phyloP scores from a whole-genome alignment of 1,140 invertebrate species.

The Cydia pomonella region DNA sequence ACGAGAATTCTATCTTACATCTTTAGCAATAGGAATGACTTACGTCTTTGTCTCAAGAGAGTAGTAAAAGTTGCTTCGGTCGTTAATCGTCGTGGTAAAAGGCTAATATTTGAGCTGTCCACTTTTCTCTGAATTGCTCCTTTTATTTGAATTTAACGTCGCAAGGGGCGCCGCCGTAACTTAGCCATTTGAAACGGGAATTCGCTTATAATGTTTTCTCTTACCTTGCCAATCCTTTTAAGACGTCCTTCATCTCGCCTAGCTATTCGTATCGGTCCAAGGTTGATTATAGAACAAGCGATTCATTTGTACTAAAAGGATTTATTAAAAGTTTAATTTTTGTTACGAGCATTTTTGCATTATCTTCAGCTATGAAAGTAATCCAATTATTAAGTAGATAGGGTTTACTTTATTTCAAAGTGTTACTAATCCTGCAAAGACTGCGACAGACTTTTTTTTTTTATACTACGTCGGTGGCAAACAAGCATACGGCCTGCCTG shows the following conservation, averaged over 20 bases:
- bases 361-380: too few species aligned
- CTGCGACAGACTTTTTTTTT: too few species aligned
- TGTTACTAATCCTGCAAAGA: too few species aligned
- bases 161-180: slow-evolving; percentile 9
- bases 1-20: neutral
- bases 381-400: too few species aligned
- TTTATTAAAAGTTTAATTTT: neutral
- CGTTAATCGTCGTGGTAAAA: slow-evolving; percentile 32
- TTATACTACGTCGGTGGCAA: too few species aligned
- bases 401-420: too few species aligned
- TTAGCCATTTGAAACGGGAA: slow-evolving; percentile 9
- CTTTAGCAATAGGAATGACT: slow-evolving; percentile 13
- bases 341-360: neutral
- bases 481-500: too few species aligned
- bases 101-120: slow-evolving; percentile 33
- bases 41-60: slow-evolving; percentile 19
- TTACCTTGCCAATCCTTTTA: slow-evolving; percentile 16
- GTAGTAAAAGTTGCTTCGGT: slow-evolving; percentile 22
- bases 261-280: neutral
- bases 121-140: slow-evolving; percentile 30
- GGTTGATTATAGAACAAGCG: neutral
- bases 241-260: neutral
- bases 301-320: neutral
- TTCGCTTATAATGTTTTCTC: slow-evolving; percentile 31
- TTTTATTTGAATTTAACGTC: slow-evolving; percentile 34